phyloP scores from a whole-genome alignment of 2,888 invertebrate species.

The Drosophila meridionalis region DNA sequence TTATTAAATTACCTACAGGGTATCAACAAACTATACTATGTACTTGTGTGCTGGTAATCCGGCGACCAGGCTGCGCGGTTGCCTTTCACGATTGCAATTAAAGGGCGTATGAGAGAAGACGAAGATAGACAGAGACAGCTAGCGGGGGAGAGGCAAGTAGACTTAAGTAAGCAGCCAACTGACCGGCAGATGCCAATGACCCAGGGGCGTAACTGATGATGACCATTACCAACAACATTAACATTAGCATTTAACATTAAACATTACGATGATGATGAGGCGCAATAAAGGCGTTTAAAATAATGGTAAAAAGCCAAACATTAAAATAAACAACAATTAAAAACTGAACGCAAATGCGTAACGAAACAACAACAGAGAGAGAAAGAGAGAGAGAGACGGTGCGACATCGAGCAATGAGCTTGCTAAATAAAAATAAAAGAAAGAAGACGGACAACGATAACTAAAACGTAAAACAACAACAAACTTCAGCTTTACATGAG shows the following conservation, averaged over 20 bases:
- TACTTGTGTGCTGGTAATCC: constrained; percentile 11
- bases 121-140: constrained; percentile 10
- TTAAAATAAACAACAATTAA: constrained; percentile 73
- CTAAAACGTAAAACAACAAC: constrained; percentile 17
- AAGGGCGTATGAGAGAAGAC: constrained; percentile 34
- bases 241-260: constrained; percentile 29
- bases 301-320: constrained; percentile 63
- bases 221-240: constrained; percentile 35
- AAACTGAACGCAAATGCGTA: constrained; percentile 72
- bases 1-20: constrained; percentile 8
- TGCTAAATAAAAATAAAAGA: constrained; percentile 20
- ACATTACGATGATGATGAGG: constrained; percentile 41
- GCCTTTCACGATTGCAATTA: constrained; percentile 58
- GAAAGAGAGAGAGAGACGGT: not conserved
- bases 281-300: constrained; percentile 61
- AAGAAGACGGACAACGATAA: constrained; percentile 21
- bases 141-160: constrained; percentile 14
- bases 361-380: constrained; percentile 32
- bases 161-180: constrained; percentile 19
- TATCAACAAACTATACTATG: constrained; percentile 5
- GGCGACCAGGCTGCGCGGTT: constrained; percentile 3
- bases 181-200: constrained; percentile 63
- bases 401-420: constrained; percentile 16
- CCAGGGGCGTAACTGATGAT: constrained; percentile 65
- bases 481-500: constrained; percentile 13